Conservation (phyloP, 2,113 vertebrate genomes). For the Atrichornis clamosus region DNA sequence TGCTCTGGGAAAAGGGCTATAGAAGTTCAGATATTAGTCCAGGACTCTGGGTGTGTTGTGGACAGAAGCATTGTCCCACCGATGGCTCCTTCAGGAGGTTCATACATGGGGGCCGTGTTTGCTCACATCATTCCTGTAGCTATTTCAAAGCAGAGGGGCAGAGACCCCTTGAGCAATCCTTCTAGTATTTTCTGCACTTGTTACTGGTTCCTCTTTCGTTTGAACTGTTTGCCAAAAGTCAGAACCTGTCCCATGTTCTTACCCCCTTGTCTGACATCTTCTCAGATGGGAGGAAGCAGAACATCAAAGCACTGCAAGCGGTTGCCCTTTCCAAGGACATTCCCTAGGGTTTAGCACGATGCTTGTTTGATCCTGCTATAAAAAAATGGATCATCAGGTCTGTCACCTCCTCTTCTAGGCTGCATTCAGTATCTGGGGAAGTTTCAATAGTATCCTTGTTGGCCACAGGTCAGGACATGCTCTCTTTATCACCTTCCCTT, state of each 20-base stretch:
- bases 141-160: neutral
- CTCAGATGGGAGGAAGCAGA: constrained; percentile 12
- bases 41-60: neutral
- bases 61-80: neutral
- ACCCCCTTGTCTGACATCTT: neutral
- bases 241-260: constrained; percentile 36
- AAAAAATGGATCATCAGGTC: neutral
- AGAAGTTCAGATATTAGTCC: neutral
- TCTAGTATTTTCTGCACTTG: neutral
- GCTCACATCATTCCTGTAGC: neutral
- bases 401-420: neutral
- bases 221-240: constrained; percentile 48
- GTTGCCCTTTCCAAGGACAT: neutral
- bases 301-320: neutral
- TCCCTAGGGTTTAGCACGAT: neutral
- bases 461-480: neutral
- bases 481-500: neutral
- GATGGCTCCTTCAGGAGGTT: neutral
- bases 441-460: neutral
- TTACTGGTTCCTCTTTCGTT: neutral
- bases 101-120: neutral
- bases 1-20: neutral
- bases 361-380: constrained; percentile 10
- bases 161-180: constrained; percentile 24
- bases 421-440: neutral